Percentiles rank a stretch among this genome's conserved stretches.
Conservation (phyloP, 2,113 vertebrate species). For the Geothlypis trichas region DNA sequence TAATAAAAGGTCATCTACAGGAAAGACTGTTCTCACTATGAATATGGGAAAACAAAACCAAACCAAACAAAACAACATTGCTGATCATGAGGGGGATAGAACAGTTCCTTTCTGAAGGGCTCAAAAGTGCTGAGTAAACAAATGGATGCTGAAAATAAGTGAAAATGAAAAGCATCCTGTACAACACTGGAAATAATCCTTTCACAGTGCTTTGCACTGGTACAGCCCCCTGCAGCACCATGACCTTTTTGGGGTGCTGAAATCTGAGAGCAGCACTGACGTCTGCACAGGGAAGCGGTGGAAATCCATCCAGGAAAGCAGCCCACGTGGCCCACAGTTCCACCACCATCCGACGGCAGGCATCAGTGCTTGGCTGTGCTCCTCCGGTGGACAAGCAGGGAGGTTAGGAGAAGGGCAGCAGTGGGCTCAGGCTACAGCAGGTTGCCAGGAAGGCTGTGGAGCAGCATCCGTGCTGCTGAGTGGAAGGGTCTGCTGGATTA, state of each 20-base stretch:
- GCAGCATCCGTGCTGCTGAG: fast-evolving
- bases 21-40: neutral
- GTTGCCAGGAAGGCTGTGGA: fast-evolving
- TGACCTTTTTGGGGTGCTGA: neutral
- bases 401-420: neutral
- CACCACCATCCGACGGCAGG: fast-evolving
- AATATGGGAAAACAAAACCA: neutral
- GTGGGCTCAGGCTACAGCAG: neutral
- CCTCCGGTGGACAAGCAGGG: fast-evolving
- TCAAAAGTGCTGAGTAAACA: neutral
- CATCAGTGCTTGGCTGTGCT: fast-evolving
- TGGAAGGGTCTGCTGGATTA: fast-evolving
- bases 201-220: neutral
- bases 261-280: neutral
- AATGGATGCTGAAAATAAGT: neutral
- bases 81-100: neutral
- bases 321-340: fast-evolving
- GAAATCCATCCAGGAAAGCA: fast-evolving
- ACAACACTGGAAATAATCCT: neutral
- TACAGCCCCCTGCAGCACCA: neutral
- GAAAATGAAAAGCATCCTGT: neutral
- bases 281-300: fast-evolving
- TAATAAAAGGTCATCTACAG: neutral
- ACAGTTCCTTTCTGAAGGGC: neutral
- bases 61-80: neutral